Percentiles rank a stretch among this genome's conserved stretches.
phyloP scores from a whole-genome alignment of 2,797 vertebrate genomes.

The Cottoperca gobio region DNA sequence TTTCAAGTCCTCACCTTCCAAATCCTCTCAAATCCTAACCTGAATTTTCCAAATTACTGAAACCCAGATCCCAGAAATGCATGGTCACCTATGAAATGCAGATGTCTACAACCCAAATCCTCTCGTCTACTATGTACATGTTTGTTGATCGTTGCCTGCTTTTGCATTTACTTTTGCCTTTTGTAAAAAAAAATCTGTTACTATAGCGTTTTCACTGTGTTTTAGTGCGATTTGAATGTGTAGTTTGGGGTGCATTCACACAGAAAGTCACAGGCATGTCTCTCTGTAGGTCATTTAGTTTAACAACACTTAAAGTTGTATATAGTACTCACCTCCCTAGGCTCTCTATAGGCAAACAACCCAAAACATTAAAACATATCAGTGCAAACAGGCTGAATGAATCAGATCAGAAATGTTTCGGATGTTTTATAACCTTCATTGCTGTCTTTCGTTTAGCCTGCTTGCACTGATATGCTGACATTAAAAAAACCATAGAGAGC shows the following conservation, averaged over 20 bases:
- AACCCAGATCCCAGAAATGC: constrained; percentile 62
- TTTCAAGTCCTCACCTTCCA: constrained; percentile 66
- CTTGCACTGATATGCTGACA: background rate
- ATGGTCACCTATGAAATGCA: constrained; percentile 90
- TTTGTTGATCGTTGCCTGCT: constrained; percentile 80
- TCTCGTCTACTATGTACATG: constrained; percentile 75
- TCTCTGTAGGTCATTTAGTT: background rate
- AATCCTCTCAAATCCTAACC: constrained; percentile 69
- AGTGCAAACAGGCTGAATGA: background rate
- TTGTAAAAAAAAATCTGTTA: constrained; percentile 1
- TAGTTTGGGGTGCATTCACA: constrained; percentile 60
- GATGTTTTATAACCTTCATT: background rate
- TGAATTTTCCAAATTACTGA: constrained; percentile 47
- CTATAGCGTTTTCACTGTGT: constrained; percentile 37
- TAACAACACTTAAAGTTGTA: background rate
- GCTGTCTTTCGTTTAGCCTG: background rate
- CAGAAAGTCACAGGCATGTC: background rate
- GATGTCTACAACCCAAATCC: constrained; percentile 90
- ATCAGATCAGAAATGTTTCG: background rate
- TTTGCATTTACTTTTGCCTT: constrained; percentile 38
- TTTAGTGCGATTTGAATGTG: constrained; percentile 40
- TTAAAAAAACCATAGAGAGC: background rate
- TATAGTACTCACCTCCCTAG: background rate
- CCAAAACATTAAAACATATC: background rate
- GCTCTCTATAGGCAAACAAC: background rate